Evolutionary conservation across 2,113 vertebrate species (phyloP).

Genomic region (Sinosuthora webbiana): DNA sequence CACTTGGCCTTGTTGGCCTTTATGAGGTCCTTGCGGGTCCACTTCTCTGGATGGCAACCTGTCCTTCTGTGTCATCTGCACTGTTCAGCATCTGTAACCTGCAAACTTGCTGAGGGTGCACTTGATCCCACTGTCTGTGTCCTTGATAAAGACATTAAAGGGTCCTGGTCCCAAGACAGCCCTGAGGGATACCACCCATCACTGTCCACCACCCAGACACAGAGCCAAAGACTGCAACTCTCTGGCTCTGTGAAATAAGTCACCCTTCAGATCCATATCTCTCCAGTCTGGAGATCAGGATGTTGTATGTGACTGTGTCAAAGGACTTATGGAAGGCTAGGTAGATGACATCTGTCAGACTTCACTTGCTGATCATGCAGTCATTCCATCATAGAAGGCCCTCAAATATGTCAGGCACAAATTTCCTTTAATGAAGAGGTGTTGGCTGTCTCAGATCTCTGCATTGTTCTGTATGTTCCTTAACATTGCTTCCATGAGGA

Average conservation of each 20-base stretch:
- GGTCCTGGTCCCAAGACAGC: neutral
- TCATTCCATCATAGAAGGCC: neutral
- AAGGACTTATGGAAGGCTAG: neutral
- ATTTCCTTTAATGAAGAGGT: neutral
- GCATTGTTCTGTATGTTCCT: neutral
- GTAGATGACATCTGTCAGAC: neutral
- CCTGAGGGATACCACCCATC: neutral
- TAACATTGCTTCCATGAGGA: neutral
- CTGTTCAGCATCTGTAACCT: neutral
- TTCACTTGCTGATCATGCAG: neutral
- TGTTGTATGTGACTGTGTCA: neutral
- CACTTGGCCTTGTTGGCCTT: neutral
- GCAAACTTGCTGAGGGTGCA: neutral
- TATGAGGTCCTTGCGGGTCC: neutral
- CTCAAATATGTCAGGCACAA: neutral
- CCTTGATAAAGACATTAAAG: neutral
- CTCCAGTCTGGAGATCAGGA: neutral
- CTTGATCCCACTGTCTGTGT: neutral
- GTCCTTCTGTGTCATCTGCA: neutral
- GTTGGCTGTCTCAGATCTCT: neutral
- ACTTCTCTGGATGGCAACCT: neutral
- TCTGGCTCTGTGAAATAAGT: neutral
- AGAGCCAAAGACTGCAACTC: neutral
- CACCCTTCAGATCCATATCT: neutral
- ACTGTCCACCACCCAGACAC: fast-evolving